phyloP scores from a whole-genome alignment of 2,797 vertebrate genomes.

The Helostoma temminkii region DNA sequence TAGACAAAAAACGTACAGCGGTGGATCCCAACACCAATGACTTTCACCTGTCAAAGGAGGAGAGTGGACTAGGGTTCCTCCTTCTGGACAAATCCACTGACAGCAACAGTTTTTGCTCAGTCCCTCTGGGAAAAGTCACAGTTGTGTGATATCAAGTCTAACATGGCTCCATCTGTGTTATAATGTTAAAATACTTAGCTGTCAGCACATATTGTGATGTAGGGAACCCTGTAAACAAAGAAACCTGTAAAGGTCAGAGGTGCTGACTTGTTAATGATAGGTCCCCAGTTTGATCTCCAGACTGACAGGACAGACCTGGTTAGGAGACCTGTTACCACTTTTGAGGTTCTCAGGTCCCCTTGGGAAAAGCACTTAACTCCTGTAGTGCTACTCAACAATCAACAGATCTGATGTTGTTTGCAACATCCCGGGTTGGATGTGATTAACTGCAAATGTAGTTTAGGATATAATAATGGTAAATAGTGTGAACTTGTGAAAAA shows the following conservation, averaged over 20 bases:
- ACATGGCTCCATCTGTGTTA: background rate
- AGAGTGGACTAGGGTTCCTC: slow-evolving; percentile 60
- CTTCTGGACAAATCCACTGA: slow-evolving; percentile 37
- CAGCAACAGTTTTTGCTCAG: background rate
- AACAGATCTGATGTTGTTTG: background rate
- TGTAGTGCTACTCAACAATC: background rate
- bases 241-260: background rate
- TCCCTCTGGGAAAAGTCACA: slow-evolving; percentile 3
- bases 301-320: background rate
- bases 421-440: background rate
- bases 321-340: background rate
- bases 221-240: background rate
- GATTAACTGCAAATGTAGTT: too few species aligned
- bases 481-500: too few species aligned
- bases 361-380: background rate
- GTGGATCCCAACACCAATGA: slow-evolving; percentile 19
- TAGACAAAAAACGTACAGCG: slow-evolving; percentile 41
- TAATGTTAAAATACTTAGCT: background rate
- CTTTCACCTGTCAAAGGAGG: slow-evolving; percentile 78
- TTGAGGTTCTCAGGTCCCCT: background rate
- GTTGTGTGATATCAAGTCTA: background rate
- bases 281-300: background rate
- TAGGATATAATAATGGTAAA: too few species aligned
- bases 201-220: background rate
- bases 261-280: background rate